Base-by-base conservation (phyloP, 2,113 vertebrate genomes). In the Macaca nemestrina region DNA sequence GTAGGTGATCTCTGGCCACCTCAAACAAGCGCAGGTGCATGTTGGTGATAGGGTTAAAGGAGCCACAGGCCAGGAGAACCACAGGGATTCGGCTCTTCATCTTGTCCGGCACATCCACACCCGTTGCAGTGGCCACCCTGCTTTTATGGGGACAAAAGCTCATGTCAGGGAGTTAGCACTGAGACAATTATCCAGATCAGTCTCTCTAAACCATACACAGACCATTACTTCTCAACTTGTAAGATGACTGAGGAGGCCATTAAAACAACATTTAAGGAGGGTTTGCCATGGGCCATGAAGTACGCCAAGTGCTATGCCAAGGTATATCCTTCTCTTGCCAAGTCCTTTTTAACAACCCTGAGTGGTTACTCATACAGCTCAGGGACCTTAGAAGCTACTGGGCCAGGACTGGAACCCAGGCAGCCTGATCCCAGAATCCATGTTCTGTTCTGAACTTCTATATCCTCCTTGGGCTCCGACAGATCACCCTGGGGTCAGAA, bases 11-110 rank as follows among this genome's bases (percentile, higher is more conserved):
- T 98, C 99, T 99, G 94, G 99, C 99, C 97, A 99, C 98, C 98
- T 99, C 99, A 97, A 99, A 99, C 93, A 99, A 98, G 95, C 99
- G 99, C 99, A 99, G 99, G 96, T 99, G 99, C 99, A 99, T 99
- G 98, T 99, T 99, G 97, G 99, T 99, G 98, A 99, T 99, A 95
- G 99, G 99, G 98, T 99, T 99, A 98, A 99, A 99, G 82, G 99
- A 99, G 94, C 99, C 99, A 68, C 99, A 99, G 61, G 99, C 99
- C 45, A 99, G 98, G 22, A 99, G 99, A 70, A 99, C 97, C 68
- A 99, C 98, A n/a, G 99, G 99, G 95, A 99, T 98, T 52, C 98
- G 99, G 97, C 48, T 97, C 97, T 98, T 99, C 99, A 99, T 99
- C 55, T 89, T 94, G 73, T 38, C 94, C 92, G 87, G 80, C 17